Evolutionary conservation across 2,113 vertebrate species (phyloP), one percentile per base, ranked within the genome.

Genomic region (Empidonax traillii): DNA sequence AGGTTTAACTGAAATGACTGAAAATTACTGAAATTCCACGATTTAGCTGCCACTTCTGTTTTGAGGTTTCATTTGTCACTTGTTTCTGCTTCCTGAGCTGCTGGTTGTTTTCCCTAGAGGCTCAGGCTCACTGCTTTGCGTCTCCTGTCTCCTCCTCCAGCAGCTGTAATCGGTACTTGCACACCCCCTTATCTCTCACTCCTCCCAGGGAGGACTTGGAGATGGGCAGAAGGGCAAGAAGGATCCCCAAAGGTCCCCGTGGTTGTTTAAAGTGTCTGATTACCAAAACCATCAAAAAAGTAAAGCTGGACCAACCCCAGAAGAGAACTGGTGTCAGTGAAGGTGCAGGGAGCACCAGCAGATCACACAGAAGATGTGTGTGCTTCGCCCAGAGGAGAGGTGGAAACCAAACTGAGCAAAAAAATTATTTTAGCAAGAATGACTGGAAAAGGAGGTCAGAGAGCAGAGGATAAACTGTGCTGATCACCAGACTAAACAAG

Each of bases 351-450:
- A 49, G 37, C 31, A 31, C 3, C 87, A 71, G 39, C 14, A 49
- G 5, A 76, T 69, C 9, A 31, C 3, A 12, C 15, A 73, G 52
- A 61, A 16, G 17, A 52, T 2, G 4, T 35, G 23, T 0, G 0
- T 46, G 28, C n/a, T 47, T 61, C 61, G 31, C 53, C 82, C 49
- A 52, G 31, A 78, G 75, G 19, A 31, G 39, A 59, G 37, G 55
- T 9, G 11, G 65, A 89, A 62, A 90, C 19, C 67, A 61, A 78
- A 75, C 3, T 12, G 19, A 79, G 44, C 18, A 31, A 90, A 61
- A 12, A n/a, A 66, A 76, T 12, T 12, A 49, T 47, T 79, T 83
- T 8, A 55, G 35, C 37, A 72, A 62, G 25, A 83, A 83, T 19
- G 11, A 35, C 19, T 59, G 52, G 17, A 66, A 74, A 87, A 83